These are phyloP conservation scores for Sylvia atricapilla DNA, from an alignment of 2,113 vertebrate genomes.

Conservation along the genomic window DNA sequence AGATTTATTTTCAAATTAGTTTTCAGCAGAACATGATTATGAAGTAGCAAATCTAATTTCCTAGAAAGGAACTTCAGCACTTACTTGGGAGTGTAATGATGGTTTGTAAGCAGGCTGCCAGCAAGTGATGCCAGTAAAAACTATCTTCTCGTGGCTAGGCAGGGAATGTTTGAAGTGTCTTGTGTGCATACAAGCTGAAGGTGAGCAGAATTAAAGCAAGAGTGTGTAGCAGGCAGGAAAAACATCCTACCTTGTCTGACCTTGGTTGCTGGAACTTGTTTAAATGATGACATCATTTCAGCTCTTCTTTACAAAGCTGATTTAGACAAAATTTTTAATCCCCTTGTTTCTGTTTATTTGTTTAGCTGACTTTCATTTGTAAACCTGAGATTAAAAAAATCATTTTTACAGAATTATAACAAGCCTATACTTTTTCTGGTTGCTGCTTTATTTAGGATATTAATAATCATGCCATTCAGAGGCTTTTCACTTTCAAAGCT, in stretches of 20 bases:
- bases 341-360: constrained; percentile 34
- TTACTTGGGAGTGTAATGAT: neutral
- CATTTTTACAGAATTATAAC: constrained; percentile 16
- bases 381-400: constrained; percentile 30
- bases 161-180: neutral
- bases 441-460: constrained; percentile 15
- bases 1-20: neutral
- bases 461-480: constrained; percentile 16
- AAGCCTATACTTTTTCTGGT: neutral
- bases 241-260: constrained; percentile 4
- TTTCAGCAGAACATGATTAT: neutral
- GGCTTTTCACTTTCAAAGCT: neutral
- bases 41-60: constrained; percentile 15
- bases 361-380: constrained; percentile 42
- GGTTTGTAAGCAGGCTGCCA: neutral
- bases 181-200: neutral
- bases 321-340: constrained; percentile 55
- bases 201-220: neutral
- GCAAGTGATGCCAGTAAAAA: neutral
- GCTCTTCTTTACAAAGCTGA: constrained; percentile 45
- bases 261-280: neutral
- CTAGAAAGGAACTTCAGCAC: neutral
- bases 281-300: constrained; percentile 31
- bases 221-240: neutral
- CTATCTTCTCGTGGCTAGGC: neutral